phyloP scores from a whole-genome alignment of 2,888 invertebrate species.

The Gerris lacustris region DNA sequence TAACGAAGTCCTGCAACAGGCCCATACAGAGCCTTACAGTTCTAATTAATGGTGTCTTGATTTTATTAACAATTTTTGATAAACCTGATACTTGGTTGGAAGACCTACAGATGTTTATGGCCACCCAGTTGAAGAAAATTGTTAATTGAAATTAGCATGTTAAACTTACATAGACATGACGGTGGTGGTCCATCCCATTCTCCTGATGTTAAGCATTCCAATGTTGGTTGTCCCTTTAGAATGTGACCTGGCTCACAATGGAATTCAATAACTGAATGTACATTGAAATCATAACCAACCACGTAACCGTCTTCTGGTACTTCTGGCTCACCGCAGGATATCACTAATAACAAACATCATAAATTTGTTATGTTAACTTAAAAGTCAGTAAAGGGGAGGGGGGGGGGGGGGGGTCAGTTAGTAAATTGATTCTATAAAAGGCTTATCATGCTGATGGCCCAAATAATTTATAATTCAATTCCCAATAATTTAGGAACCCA shows the following conservation, averaged over 20 bases:
- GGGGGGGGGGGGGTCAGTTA: no score
- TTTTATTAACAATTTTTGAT: no score
- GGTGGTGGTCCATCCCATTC: slow-evolving; percentile 77
- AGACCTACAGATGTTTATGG: no score
- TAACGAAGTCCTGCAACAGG: no score
- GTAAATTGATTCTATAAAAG: neutral
- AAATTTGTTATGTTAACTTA: no score
- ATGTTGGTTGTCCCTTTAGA: slow-evolving; percentile 56
- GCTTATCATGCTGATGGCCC: neutral
- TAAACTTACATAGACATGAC: slow-evolving; percentile 62
- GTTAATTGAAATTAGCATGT: neutral
- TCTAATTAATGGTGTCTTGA: no score
- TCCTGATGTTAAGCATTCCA: slow-evolving; percentile 61
- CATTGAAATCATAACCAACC: slow-evolving; percentile 77
- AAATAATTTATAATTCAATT: neutral
- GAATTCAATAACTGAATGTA: slow-evolving; percentile 76
- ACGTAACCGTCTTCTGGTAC: slow-evolving; percentile 76
- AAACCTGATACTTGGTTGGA: no score
- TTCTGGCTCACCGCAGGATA: slow-evolving; percentile 74
- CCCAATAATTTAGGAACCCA: no score
- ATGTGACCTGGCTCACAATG: slow-evolving; percentile 77
- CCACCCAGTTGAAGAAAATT: no score
- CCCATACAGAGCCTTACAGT: no score
- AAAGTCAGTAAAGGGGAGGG: no score
- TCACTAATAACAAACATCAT: slow-evolving; percentile 45